Percentiles rank a stretch among this genome's conserved stretches.
phyloP scores from a whole-genome alignment of 2,888 invertebrate genomes.

The Elmis aenea region DNA sequence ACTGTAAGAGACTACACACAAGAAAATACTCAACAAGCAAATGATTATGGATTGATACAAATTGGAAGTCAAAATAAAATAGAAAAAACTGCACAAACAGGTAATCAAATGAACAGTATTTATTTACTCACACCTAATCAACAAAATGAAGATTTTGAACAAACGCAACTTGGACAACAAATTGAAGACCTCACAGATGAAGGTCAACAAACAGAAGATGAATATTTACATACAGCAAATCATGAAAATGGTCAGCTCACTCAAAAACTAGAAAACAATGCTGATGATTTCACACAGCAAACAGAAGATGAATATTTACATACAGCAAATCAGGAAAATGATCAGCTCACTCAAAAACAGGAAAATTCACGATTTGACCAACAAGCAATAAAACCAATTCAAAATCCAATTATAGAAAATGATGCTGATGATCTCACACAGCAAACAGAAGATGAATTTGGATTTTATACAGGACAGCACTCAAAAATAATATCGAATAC shows the following conservation, averaged over 20 bases:
- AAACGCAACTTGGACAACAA: slow-evolving; percentile 21
- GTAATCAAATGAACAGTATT: slow-evolving; percentile 17
- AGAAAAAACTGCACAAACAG: slow-evolving; percentile 10
- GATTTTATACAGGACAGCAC: too few relatives aligned
- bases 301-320: slow-evolving; percentile 24
- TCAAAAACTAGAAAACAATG: too few relatives aligned
- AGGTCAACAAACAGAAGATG: slow-evolving; percentile 26
- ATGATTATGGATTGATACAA: too few relatives aligned
- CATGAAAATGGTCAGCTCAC: slow-evolving; percentile 11
- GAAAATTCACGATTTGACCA: slow-evolving; percentile 6
- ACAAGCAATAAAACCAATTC: slow-evolving; percentile 2
- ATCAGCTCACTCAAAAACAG: too few relatives aligned
- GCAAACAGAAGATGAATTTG: slow-evolving; percentile 17
- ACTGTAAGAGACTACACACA: too few relatives aligned
- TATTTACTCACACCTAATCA: slow-evolving; percentile 10
- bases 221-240: slow-evolving; percentile 23
- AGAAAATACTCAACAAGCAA: too few relatives aligned
- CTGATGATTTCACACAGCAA: slow-evolving; percentile 29
- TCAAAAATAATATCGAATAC: too few relatives aligned
- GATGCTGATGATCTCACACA: slow-evolving; percentile 20
- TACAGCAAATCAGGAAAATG: slow-evolving; percentile 14
- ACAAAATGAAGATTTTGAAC: slow-evolving; percentile 24
- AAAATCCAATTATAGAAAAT: slow-evolving; percentile 15
- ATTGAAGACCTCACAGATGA: slow-evolving; percentile 21
- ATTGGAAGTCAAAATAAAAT: slow-evolving; percentile 13